A percentile compares a stretch with the other conserved stretches of the same genome.
Conservation (phyloP, 2,797 vertebrate species). For the Sebastolobus alascanus region DNA sequence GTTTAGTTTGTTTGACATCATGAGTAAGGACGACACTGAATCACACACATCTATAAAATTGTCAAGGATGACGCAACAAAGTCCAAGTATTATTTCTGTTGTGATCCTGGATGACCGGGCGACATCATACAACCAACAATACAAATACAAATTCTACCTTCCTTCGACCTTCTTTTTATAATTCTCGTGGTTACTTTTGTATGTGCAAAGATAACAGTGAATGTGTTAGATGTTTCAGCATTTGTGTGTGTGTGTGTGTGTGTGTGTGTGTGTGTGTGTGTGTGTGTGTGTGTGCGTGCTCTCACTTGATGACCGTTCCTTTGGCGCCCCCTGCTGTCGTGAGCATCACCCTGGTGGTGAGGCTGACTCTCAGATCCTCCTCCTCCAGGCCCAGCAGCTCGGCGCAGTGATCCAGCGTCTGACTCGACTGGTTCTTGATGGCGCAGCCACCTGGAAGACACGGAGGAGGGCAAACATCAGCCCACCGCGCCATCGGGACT, state of each 20-base stretch:
- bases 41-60: too few relatives aligned
- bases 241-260: background rate
- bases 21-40: too few relatives aligned
- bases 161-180: too few relatives aligned
- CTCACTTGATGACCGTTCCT: slow-evolving; percentile 96
- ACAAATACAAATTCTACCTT: too few relatives aligned
- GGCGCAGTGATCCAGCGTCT: slow-evolving; percentile 90
- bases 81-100: too few relatives aligned
- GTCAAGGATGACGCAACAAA: too few relatives aligned
- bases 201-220: background rate
- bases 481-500: background rate
- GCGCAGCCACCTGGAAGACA: slow-evolving; percentile 69
- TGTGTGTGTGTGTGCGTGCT: slow-evolving; percentile 10
- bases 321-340: slow-evolving; percentile 97
- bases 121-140: too few relatives aligned
- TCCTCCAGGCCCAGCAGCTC: slow-evolving; percentile 92
- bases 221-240: background rate
- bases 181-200: too few relatives aligned
- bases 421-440: slow-evolving; percentile 88
- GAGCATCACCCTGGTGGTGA: slow-evolving; percentile 95
- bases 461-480: slow-evolving; percentile 1
- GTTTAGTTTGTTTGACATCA: too few relatives aligned
- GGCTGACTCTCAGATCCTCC: slow-evolving; percentile 93
- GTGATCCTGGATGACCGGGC: too few relatives aligned
- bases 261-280: slow-evolving; percentile 2